Percentiles rank a stretch among this genome's conserved stretches.
Evolutionary conservation across 2,888 invertebrate species (phyloP).

Genomic region (Acanthoscelides obtectus): DNA sequence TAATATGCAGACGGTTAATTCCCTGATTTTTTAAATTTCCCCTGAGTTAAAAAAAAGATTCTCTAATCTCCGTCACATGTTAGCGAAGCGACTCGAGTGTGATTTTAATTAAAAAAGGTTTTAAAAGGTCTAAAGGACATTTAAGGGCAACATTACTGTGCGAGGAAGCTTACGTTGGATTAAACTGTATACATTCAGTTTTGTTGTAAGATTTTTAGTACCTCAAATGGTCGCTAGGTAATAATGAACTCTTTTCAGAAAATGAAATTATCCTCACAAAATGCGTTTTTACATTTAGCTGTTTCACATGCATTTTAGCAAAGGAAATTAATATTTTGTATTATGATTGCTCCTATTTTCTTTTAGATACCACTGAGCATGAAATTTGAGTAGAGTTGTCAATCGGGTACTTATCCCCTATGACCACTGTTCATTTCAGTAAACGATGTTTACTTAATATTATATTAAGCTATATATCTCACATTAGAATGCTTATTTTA

Average conservation of each 20-base stretch:
- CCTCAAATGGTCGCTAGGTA: neutral
- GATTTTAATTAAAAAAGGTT: neutral
- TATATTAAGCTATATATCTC: too few relatives aligned
- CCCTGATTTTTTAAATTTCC: neutral
- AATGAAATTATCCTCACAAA: neutral
- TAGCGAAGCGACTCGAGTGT: neutral
- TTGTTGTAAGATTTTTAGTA: neutral
- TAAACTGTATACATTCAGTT: neutral
- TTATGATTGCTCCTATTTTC: neutral
- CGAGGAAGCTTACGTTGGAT: neutral
- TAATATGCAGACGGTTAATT: neutral
- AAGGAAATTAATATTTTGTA: neutral
- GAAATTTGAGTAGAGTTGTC: too few relatives aligned
- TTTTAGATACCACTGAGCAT: too few relatives aligned
- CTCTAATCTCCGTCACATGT: neutral
- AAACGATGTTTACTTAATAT: too few relatives aligned
- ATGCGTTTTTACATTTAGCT: neutral
- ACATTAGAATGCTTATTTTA: too few relatives aligned
- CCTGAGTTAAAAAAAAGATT: neutral
- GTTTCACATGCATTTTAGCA: neutral
- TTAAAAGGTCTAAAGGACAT: neutral
- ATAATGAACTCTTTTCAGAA: neutral
- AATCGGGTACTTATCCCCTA: too few relatives aligned
- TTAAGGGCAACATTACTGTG: neutral
- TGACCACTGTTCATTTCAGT: too few relatives aligned